Conservation (phyloP, 2,113 vertebrate genomes). For the Lepisosteus osseus region DNA sequence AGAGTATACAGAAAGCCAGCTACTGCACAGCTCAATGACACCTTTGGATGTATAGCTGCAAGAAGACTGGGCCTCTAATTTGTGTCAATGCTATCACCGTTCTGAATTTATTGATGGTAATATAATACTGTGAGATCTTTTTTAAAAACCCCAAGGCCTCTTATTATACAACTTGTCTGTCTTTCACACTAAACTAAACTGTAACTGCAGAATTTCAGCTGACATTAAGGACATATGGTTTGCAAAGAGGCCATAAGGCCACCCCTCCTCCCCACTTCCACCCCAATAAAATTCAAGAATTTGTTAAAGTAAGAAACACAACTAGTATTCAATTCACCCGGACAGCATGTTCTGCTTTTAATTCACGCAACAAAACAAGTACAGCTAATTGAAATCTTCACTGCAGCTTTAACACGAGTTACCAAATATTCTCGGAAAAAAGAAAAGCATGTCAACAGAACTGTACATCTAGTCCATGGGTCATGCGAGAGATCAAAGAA, state of each 20-base stretch:
- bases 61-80: constrained; percentile 42
- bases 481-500: constrained; percentile 55
- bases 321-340: constrained; percentile 7
- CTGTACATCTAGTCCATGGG: constrained; percentile 15
- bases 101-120: constrained; percentile 51
- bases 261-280: constrained; percentile 15
- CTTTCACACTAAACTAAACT: constrained; percentile 48
- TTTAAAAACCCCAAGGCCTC: constrained; percentile 43
- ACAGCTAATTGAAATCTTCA: not conserved
- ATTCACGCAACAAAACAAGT: no score
- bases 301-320: constrained; percentile 32
- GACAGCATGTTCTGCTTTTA: not conserved
- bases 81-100: constrained; percentile 46
- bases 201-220: constrained; percentile 46
- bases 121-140: constrained; percentile 43
- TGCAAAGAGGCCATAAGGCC: constrained; percentile 35
- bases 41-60: constrained; percentile 38
- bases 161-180: constrained; percentile 49
- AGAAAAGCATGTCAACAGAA: no score
- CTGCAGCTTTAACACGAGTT: not conserved
- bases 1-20: constrained; percentile 16
- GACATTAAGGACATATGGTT: constrained; percentile 47
- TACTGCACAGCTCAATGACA: constrained; percentile 34
- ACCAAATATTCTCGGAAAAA: not conserved
- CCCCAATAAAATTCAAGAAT: constrained; percentile 39